Base-by-base conservation (phyloP, 2,113 vertebrate genomes). In the Apteryx owenii region DNA sequence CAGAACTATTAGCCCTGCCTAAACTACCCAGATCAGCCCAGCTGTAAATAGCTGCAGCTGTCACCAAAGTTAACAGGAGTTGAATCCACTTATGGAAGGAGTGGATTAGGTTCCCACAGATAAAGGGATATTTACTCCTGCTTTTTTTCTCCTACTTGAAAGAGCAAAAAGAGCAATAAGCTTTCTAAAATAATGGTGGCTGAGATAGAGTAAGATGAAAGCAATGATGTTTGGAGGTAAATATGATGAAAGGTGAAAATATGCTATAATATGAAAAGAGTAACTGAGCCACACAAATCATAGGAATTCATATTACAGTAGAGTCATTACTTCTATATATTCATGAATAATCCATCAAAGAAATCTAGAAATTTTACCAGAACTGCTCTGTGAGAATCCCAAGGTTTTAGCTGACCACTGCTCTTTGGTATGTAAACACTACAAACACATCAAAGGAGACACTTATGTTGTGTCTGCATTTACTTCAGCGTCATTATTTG, bases 271-370 rank as follows among this genome's bases (percentile, higher is more conserved):
- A 79, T 50, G 25, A 85, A 71, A 85, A 89, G 36, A 87, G 40
- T 80, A 44, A 56, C 26, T 28, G 22, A 89, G 33, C 10, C 46
- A 73, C 48, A 79, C 31, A 85, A 46, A 60, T 77, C 26, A 62
- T 36, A 60, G 50, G 56, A 89, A 95, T 94, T 93, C 56, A 23
- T 69, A 72, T 82, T 61, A 81, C 17, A 66, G 19, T 36, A 20
- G 17, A 85, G 36, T 66, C 78, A 54, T 13, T 90, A 46, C 12
- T 84, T 83, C 61, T 82, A 15, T 85, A 85, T 94, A 94, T 82
- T 69, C 20, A 89, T 94, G 10, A 88, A 94, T 93, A 94, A 90
- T 82, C 54, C n/a, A 70, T 69, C 36, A 46, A 87, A 93, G 68
- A 44, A 79, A 80, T n/a, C 46, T 72, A 62, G 28, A 75, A 81